phyloP scores from a whole-genome alignment of 2,888 invertebrate species.

The Cenopis cana region DNA sequence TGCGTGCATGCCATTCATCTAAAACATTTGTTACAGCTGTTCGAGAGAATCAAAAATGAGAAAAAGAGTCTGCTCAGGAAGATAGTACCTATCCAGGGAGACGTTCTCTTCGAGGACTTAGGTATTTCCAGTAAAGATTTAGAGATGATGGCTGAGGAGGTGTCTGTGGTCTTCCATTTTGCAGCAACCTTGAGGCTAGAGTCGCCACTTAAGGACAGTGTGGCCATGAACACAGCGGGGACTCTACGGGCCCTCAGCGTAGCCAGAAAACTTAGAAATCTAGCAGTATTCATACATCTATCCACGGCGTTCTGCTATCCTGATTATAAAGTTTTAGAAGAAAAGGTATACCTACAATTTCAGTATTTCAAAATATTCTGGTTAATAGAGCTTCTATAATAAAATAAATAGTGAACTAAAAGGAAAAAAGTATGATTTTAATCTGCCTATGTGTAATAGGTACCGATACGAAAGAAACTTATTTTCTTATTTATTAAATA shows the following conservation, averaged over 20 bases:
- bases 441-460: too few relatives aligned
- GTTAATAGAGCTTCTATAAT: too few relatives aligned
- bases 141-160: slow-evolving; percentile 86
- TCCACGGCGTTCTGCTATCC: slow-evolving; percentile 99
- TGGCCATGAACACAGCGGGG: slow-evolving; percentile 96
- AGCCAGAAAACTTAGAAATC: slow-evolving; percentile 89
- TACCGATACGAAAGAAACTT: too few relatives aligned
- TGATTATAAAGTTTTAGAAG: slow-evolving; percentile 86
- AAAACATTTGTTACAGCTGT: slow-evolving; percentile 82
- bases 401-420: too few relatives aligned
- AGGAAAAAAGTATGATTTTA: too few relatives aligned
- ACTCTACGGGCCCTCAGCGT: slow-evolving; percentile 91
- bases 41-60: slow-evolving; percentile 87
- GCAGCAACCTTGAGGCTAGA: slow-evolving; percentile 96
- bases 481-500: too few relatives aligned
- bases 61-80: slow-evolving; percentile 89
- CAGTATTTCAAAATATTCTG: neutral
- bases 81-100: slow-evolving; percentile 90
- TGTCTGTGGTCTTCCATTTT: slow-evolving; percentile 94
- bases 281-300: slow-evolving; percentile 92
- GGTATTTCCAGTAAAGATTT: slow-evolving; percentile 87
- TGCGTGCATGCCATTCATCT: neutral
- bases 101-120: slow-evolving; percentile 86
- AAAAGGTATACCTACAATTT: slow-evolving; percentile 61
- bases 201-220: slow-evolving; percentile 93